These are phyloP conservation scores for Pangasius krempfi DNA, from an alignment of 2,797 vertebrate genomes.

Conservation along the genomic window DNA sequence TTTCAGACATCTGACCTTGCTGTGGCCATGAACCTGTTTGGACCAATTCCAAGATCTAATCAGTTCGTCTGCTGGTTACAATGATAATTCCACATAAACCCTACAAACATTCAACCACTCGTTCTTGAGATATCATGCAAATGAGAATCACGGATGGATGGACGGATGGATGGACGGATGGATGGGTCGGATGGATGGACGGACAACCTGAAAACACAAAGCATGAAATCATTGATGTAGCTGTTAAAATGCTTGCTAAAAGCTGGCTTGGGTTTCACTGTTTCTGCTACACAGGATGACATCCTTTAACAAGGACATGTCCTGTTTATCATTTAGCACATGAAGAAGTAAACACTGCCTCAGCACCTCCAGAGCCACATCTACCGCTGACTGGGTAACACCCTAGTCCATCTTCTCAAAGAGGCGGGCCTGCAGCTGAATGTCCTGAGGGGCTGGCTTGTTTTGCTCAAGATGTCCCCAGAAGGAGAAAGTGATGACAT, in stretches of 20 bases:
- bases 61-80: neutral
- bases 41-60: conserved; percentile 2
- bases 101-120: neutral
- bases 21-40: neutral
- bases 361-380: conserved; percentile 22
- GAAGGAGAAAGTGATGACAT: conserved; percentile 55
- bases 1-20: neutral
- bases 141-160: neutral
- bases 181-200: no score
- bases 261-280: neutral
- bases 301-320: conserved; percentile 26
- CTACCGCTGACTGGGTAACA: conserved; percentile 35
- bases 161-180: neutral
- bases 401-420: conserved; percentile 27
- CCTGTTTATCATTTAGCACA: conserved; percentile 40
- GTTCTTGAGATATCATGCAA: neutral
- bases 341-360: conserved; percentile 47
- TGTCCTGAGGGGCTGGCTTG: conserved; percentile 35
- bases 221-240: neutral
- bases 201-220: neutral
- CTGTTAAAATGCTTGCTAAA: conserved; percentile 19
- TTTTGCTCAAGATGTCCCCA: conserved; percentile 44
- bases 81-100: neutral
- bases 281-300: conserved; percentile 13
- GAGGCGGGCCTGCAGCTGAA: conserved; percentile 13